phyloP scores from a whole-genome alignment of 2,888 invertebrate genomes.

The Apomyelois bistriatella region DNA sequence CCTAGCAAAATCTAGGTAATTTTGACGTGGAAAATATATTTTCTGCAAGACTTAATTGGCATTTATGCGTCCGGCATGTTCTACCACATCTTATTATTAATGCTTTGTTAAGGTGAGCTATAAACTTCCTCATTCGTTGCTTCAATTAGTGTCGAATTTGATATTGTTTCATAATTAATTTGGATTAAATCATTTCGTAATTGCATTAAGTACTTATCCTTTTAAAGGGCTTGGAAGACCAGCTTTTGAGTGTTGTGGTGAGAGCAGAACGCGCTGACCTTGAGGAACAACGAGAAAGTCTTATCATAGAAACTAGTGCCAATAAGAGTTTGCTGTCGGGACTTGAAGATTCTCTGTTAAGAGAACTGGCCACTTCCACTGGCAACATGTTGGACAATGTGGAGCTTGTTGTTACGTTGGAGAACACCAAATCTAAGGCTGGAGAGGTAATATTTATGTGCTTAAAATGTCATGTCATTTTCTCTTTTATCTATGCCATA shows the following conservation, averaged over 20 bases:
- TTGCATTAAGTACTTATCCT: not conserved
- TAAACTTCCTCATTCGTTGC: too few species aligned
- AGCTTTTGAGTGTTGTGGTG: conserved; percentile 93
- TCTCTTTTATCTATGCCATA: too few species aligned
- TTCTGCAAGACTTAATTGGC: too few species aligned
- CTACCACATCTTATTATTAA: too few species aligned
- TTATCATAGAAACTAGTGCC: conserved; percentile 91
- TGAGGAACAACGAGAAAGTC: conserved; percentile 90
- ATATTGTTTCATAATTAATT: too few species aligned
- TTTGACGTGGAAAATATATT: too few species aligned
- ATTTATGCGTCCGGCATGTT: too few species aligned
- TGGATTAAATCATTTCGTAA: not conserved
- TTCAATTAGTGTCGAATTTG: too few species aligned
- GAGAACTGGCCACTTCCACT: conserved; percentile 91
- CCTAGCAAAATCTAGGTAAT: too few species aligned
- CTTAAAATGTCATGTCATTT: too few species aligned
- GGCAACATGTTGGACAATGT: conserved; percentile 97
- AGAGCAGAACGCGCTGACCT: conserved; percentile 92
- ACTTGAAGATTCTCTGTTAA: conserved; percentile 90
- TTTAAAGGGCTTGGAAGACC: conserved; percentile 90
- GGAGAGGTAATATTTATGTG: conserved; percentile 79
- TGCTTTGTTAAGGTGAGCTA: too few species aligned
- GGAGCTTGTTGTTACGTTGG: conserved; percentile 90
- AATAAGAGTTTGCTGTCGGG: conserved; percentile 91
- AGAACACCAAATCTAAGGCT: conserved; percentile 94